Evolutionary conservation across 2,888 invertebrate genomes (phyloP), one percentile per base, ranked within the genome.

Genomic region (Melangyna quadrimaculata): DNA sequence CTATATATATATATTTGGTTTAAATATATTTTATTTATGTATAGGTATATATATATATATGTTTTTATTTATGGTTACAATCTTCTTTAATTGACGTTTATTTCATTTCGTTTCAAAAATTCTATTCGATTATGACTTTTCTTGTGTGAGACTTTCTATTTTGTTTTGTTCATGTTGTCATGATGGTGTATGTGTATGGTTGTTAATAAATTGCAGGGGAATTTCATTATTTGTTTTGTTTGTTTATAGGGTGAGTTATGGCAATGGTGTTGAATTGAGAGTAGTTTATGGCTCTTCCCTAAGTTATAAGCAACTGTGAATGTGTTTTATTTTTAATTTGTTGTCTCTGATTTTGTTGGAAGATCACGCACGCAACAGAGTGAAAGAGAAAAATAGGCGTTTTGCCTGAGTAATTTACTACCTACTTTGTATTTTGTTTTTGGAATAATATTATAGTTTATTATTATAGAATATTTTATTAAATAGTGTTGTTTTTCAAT

Each of bases 31-130:
- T 59, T 69, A 55, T 65, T 63, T 69, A 40, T 61, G n/a, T 61
- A 37, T 55, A 37, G 59, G 37, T 77, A 45, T 70, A 40, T 78
- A 17, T 86, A 51, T 80, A 35, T 71, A 22, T 72, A 22, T 75
- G 59, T 74, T 73, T 35, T 74, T 51, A 73, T 74, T 87, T 70
- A 51, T 35, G 79, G 77, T 83, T 87, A 86, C 86, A 87, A 75
- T 83, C 79, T 79, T 79, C 69, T 59, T 69, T 79, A 83, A 83
- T 87, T 83, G 78, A 79, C 79, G 65, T 79, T 87, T 75, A 71
- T 82, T 87, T 83, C 71, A 71, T 72, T 81, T 79, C 72, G 73
- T 87, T 87, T 83, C 75, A 77, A 70, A 63, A 86, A 78, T 65
- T 82, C 78, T 81, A 82, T 81, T 82, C 78, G 82, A 71, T 87